These are phyloP conservation scores for Anguilla marmorata DNA, from an alignment of 2,797 vertebrate species.

Conservation along the genomic window DNA sequence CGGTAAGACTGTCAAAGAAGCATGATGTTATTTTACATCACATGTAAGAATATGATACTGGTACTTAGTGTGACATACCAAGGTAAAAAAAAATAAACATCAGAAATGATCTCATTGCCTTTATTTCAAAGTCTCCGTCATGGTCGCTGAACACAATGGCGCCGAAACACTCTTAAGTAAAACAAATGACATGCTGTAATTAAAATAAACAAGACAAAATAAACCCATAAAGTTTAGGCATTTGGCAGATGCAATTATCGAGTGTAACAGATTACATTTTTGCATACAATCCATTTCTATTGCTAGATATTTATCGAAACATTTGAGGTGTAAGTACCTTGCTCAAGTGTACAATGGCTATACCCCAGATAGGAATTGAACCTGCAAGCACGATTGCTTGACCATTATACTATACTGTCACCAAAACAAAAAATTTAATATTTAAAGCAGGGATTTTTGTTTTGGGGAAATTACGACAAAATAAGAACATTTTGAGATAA, in stretches of 20 bases:
- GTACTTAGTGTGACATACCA: conserved; percentile 22
- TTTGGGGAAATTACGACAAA: too few species aligned
- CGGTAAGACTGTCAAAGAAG: background rate
- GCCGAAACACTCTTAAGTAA: background rate
- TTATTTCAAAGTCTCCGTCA: background rate
- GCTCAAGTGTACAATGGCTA: too few species aligned
- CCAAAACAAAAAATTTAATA: too few species aligned
- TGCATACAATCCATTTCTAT: background rate
- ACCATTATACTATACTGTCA: too few species aligned
- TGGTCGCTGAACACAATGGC: background rate
- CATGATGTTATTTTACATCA: conserved; percentile 21
- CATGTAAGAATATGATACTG: conserved; percentile 20
- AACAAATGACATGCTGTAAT: too few species aligned
- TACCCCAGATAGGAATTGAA: too few species aligned
- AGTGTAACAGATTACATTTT: background rate
- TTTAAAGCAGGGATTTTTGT: too few species aligned
- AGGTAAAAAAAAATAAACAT: conserved; percentile 12
- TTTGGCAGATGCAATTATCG: background rate
- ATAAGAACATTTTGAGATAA: too few species aligned
- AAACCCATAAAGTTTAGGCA: background rate
- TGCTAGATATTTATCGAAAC: background rate
- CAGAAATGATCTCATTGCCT: background rate
- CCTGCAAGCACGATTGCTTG: too few species aligned
- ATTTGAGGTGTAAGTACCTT: too few species aligned
- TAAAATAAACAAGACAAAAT: background rate